Conservation (phyloP, 2,113 vertebrate species). For the Sminthopsis crassicaudata region DNA sequence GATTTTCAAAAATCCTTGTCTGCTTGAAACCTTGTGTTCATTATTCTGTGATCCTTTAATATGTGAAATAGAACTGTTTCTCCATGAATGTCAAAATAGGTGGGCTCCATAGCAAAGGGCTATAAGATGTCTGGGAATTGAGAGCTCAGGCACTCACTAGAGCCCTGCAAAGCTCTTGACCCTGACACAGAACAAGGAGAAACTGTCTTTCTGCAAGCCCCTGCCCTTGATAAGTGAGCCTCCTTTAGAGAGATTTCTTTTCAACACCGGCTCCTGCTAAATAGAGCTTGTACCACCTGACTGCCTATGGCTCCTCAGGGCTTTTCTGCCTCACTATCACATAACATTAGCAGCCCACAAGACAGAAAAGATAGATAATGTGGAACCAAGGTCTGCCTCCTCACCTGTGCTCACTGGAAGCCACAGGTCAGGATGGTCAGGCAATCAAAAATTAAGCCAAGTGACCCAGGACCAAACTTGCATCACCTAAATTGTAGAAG, state of each 20-base stretch:
- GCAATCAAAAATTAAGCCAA: neutral
- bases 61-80: neutral
- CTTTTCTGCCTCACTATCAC: neutral
- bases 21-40: neutral
- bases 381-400: neutral
- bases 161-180: neutral
- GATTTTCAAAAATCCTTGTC: neutral
- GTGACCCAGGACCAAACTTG: neutral
- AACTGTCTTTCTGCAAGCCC: neutral
- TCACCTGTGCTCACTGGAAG: neutral
- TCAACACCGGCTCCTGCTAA: neutral
- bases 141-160: neutral
- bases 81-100: neutral
- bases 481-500: neutral
- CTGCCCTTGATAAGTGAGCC: neutral
- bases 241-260: neutral
- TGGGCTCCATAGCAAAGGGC: neutral
- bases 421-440: neutral
- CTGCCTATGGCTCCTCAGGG: neutral
- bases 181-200: neutral
- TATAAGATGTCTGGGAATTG: neutral
- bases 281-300: neutral
- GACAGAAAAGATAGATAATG: neutral
- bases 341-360: neutral
- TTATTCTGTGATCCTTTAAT: neutral